Evolutionary conservation across 2,797 vertebrate species (phyloP).

Genomic region (Lerista edwardsae): DNA sequence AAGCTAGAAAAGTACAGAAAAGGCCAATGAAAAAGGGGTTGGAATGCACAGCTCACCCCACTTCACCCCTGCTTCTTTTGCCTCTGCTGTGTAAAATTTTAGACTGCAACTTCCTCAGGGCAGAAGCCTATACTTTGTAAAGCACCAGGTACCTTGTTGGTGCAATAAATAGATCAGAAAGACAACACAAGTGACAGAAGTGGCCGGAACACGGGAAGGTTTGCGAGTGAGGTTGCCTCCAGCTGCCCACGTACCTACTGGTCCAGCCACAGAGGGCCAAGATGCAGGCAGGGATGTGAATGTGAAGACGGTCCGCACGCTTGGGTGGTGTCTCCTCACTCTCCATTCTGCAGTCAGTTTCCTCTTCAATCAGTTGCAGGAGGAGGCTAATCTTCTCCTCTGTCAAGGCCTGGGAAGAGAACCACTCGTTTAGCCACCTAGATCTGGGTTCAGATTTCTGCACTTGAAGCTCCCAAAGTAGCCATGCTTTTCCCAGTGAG

Average conservation of each 20-base stretch:
- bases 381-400: constrained; percentile 87
- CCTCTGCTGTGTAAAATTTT: not conserved
- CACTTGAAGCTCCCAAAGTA: not conserved
- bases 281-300: constrained; percentile 89
- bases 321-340: constrained; percentile 60
- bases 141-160: not conserved
- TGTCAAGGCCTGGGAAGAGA: constrained; percentile 81
- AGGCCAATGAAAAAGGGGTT: not conserved
- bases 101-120: not conserved
- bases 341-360: constrained; percentile 80
- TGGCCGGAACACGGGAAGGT: not conserved
- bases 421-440: fast-evolving
- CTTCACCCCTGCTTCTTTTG: not conserved
- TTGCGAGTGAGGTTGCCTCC: not conserved
- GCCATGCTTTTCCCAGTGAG: not conserved
- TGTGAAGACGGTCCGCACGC: constrained; percentile 78
- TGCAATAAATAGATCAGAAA: not conserved
- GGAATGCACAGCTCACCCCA: not conserved
- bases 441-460: too few species aligned
- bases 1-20: not conserved
- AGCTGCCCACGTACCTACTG: constrained; percentile 78
- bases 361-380: constrained; percentile 87
- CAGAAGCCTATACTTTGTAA: not conserved
- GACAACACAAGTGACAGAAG: too few species aligned
- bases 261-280: constrained; percentile 92